A percentile compares a stretch with the other conserved stretches of the same genome.
Evolutionary conservation across 2,797 vertebrate genomes (phyloP).

Genomic region (Alectoris magna): DNA sequence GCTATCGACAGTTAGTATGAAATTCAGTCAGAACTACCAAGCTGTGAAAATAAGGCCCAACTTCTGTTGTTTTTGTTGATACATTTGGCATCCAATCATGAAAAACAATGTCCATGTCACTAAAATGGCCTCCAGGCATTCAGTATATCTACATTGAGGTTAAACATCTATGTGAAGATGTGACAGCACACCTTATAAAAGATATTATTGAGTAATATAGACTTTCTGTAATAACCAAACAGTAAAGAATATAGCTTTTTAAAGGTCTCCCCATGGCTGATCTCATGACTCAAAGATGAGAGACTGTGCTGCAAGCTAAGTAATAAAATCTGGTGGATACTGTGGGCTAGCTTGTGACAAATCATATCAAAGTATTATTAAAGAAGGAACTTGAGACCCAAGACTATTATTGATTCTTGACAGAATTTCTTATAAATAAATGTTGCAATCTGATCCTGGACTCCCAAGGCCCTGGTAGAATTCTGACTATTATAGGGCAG

Average conservation of each 20-base stretch:
- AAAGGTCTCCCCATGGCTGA: conserved; percentile 88
- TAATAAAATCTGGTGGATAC: conserved; percentile 91
- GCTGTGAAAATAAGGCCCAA: conserved; percentile 77
- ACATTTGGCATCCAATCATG: conserved; percentile 84
- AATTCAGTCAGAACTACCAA: conserved; percentile 78
- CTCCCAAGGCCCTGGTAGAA: conserved; percentile 85
- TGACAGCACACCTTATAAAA: conserved; percentile 87
- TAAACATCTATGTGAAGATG: conserved; percentile 86
- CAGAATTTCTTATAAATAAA: conserved; percentile 92
- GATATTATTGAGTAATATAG: conserved; percentile 89
- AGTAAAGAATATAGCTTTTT: conserved; percentile 88
- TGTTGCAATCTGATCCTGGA: conserved; percentile 88
- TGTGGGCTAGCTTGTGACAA: conserved; percentile 91
- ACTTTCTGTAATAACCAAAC: conserved; percentile 90
- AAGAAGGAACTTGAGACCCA: conserved; percentile 91
- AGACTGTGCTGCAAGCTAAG: conserved; percentile 89
- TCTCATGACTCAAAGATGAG: conserved; percentile 90
- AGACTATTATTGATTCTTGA: conserved; percentile 93
- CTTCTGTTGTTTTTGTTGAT: conserved; percentile 81
- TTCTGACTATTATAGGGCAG: conserved; percentile 82
- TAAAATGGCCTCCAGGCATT: conserved; percentile 82
- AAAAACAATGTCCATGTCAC: conserved; percentile 84
- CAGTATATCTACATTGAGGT: conserved; percentile 84
- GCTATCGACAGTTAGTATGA: conserved; percentile 80
- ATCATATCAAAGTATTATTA: conserved; percentile 95